Conservation (phyloP, 2,888 invertebrate genomes). For the Microctonus aethiopoides region DNA sequence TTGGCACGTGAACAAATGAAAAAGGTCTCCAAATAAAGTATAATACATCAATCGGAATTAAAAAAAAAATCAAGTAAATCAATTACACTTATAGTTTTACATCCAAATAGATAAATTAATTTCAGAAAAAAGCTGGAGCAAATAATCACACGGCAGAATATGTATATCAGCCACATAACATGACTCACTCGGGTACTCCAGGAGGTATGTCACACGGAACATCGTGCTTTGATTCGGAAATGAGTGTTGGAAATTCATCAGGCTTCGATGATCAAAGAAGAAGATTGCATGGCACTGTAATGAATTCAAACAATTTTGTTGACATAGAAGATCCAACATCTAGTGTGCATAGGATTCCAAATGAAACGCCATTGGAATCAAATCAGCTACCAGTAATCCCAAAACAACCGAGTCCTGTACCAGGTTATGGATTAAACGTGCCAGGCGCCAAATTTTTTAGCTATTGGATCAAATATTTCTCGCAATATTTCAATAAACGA, state of each 20-base stretch:
- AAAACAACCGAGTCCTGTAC: too few relatives aligned
- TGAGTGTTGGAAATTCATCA: neutral
- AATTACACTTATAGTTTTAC: neutral
- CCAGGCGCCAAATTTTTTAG: neutral
- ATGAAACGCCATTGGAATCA: neutral
- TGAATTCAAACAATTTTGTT: neutral
- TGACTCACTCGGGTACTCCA: too few relatives aligned
- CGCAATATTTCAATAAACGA: constrained; percentile 19
- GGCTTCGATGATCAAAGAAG: neutral
- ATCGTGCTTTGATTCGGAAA: neutral
- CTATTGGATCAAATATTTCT: constrained; percentile 22
- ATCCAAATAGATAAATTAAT: neutral
- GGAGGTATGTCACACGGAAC: too few relatives aligned
- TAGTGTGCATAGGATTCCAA: neutral
- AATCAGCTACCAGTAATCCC: neutral
- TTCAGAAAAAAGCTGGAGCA: neutral
- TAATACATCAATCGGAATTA: neutral
- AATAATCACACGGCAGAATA: neutral
- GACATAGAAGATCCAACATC: neutral
- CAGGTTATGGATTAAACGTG: neutral
- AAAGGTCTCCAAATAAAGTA: constrained; percentile 38
- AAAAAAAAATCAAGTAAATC: neutral
- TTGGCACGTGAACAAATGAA: constrained; percentile 52
- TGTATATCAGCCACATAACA: neutral
- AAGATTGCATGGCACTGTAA: neutral